Base-by-base conservation (phyloP, 1,140 invertebrate genomes). In the Sycobia sp. region DNA sequence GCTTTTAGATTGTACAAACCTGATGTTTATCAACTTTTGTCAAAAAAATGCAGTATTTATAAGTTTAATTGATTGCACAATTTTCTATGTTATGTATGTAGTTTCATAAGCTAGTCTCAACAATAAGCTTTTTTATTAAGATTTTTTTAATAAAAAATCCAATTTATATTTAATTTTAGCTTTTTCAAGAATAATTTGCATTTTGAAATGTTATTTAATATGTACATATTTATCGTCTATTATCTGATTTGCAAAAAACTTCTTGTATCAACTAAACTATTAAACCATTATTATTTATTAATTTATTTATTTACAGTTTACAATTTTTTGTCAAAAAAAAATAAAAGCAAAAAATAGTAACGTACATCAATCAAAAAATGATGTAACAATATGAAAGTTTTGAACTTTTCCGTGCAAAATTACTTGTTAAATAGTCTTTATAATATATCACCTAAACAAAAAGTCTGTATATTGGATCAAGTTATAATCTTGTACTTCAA, bases 1-100 rank as follows among this genome's bases (percentile, higher is more conserved):
- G 69, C 57, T 61, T 61, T 51, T 69, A 71, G 63, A 51, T 10
- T 27, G 25, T 39, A 29, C 36, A 50, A 32, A 50, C n/a, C 4
- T 27, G 25, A 46, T 59, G 50, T 39, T n/a, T 29, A 20, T 59
- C 36, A 59, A 43, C 14, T 51, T 18, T 60, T 60, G 43, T 51
- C 9, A 27, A 20, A 43, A 60, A 8, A 50, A 43, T 51, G 4
- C 14, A 36, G 46, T 59, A 36, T n/a, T 18, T 51, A 39, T 46
- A 47, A 61, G 38, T 16, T 59, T 38, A n/a, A 54, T 32, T 29
- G n/a, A 36, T 47, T 55, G 8, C 18, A 43, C 32, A 7, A 36
- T 54, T 62, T 62, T 54, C 20, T 36, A 16, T 50, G n/a, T n/a
- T n/a, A n/a, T 32, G n/a, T 55, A 29, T 55, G 34, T 62, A 62